Conservation (phyloP, 2,888 invertebrate genomes). For the Myopa testacea region DNA sequence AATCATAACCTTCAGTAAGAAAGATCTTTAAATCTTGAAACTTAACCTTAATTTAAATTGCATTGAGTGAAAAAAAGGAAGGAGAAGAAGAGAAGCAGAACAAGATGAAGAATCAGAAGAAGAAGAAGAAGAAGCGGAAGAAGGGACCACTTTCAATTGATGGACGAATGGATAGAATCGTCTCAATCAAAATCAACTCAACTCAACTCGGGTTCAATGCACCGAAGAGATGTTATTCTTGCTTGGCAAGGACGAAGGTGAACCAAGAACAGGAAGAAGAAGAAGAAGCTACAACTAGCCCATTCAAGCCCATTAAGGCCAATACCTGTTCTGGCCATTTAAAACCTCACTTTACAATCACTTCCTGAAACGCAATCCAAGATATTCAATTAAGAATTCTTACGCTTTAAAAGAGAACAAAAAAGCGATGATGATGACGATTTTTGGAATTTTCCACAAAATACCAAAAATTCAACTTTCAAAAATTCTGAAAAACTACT, state of each 20-base stretch:
- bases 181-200: not conserved
- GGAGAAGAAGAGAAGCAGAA: no score
- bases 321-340: not conserved
- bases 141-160: not conserved
- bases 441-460: conserved; percentile 1
- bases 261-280: not conserved
- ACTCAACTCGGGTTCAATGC: not conserved
- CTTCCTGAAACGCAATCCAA: conserved; percentile 10
- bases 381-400: not conserved
- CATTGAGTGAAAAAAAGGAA: no score
- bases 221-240: not conserved
- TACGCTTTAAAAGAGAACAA: no score
- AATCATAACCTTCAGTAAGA: no score
- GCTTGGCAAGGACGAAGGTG: not conserved
- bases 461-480: not conserved
- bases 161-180: not conserved
- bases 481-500: not conserved
- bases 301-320: not conserved
- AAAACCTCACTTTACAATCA: not conserved
- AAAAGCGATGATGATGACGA: not conserved
- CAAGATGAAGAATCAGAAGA: no score
- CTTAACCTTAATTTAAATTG: no score
- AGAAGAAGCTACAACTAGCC: not conserved
- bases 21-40: no score
- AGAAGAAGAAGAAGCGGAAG: no score